A percentile compares a stretch with the other conserved stretches of the same genome.
Evolutionary conservation across 2,888 invertebrate genomes (phyloP).

Genomic region (Sisyra nigra): DNA sequence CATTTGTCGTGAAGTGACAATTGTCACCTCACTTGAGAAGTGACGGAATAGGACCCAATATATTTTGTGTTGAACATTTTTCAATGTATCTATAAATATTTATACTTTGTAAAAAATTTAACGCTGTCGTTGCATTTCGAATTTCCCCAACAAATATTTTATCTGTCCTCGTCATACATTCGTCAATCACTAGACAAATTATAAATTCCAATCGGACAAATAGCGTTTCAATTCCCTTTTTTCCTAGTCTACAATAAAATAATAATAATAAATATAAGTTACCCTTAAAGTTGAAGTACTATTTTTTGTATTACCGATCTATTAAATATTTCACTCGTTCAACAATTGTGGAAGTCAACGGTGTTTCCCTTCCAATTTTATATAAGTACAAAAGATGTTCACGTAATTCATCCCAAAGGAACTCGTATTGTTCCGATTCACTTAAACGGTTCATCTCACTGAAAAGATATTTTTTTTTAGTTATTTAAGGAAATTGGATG

Average conservation of each 20-base stretch:
- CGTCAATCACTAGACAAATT: neutral
- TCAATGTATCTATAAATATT: no score
- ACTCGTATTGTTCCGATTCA: neutral
- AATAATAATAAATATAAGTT: no score
- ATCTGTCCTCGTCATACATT: neutral
- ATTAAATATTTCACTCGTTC: constrained; percentile 3
- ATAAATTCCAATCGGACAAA: neutral
- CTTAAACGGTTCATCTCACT: neutral
- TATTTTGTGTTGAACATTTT: no score
- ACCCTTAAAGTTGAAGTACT: neutral
- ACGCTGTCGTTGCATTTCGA: constrained; percentile 2
- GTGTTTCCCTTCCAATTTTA: constrained; percentile 1
- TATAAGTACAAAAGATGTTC: neutral
- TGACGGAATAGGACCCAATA: no score
- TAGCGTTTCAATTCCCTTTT: neutral
- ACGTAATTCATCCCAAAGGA: neutral
- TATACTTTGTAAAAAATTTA: constrained; percentile 2
- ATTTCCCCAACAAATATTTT: constrained; percentile 1
- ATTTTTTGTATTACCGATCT: neutral
- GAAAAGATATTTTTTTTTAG: no score
- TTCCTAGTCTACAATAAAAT: neutral
- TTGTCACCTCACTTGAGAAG: no score
- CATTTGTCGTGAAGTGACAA: no score
- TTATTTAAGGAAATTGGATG: no score
- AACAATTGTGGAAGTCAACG: neutral